Conservation (phyloP, 2,797 vertebrate genomes). For the Forpus xanthops region DNA sequence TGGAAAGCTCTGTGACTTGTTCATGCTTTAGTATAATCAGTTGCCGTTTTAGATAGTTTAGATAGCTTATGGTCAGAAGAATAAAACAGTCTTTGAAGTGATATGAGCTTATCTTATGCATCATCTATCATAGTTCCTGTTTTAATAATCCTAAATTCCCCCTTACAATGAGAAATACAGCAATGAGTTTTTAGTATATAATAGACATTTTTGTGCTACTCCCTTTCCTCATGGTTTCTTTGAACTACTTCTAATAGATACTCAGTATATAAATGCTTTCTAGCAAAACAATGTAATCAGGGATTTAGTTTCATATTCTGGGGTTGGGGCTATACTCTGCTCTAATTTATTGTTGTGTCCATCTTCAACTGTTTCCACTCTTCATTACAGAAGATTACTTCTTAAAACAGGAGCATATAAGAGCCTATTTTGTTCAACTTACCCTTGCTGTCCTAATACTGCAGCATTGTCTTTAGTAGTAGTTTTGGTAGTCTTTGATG, state of each 20-base stretch:
- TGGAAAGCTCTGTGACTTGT: not conserved
- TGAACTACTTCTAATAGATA: not conserved
- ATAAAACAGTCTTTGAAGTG: not conserved
- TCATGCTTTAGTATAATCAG: not conserved
- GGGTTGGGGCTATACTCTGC: not conserved
- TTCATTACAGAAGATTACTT: not conserved
- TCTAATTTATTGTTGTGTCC: not conserved
- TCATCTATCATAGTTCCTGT: not conserved
- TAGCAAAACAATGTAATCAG: not conserved
- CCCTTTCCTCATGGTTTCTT: not conserved
- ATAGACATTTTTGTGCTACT: not conserved
- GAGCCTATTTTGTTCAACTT: not conserved
- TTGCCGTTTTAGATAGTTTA: not conserved
- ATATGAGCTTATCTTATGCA: not conserved
- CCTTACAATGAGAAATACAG: not conserved
- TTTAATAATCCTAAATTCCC: not conserved
- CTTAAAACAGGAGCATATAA: not conserved
- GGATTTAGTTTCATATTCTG: not conserved
- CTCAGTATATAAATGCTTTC: not conserved
- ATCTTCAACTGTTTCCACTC: not conserved
- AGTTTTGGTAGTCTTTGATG: not conserved
- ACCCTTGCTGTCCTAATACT: not conserved
- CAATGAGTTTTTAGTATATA: not conserved
- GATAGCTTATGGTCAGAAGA: not conserved
- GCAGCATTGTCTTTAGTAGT: not conserved